Percentiles rank a stretch among this genome's conserved stretches.
These are phyloP conservation scores for Drosophila recens DNA, from an alignment of 2,888 invertebrate genomes.

Conservation along the genomic window DNA sequence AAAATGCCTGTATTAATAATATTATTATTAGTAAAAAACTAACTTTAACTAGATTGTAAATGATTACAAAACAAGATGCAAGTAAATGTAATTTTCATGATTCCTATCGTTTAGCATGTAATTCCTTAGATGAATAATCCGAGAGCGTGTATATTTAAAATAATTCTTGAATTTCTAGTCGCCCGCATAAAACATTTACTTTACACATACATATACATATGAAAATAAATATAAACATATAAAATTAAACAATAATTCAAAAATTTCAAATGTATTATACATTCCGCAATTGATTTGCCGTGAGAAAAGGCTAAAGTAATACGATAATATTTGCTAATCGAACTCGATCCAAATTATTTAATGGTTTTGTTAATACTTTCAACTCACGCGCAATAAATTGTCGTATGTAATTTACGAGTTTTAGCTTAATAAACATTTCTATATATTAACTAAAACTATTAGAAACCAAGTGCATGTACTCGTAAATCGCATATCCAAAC, in stretches of 20 bases:
- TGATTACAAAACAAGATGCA: constrained; percentile 45
- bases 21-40: constrained; percentile 44
- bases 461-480: constrained; percentile 60
- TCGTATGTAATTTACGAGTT: constrained; percentile 42
- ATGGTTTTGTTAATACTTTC: constrained; percentile 23
- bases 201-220: constrained; percentile 50
- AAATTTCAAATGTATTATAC: constrained; percentile 42
- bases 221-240: constrained; percentile 30
- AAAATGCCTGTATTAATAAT: constrained; percentile 70
- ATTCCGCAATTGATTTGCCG: constrained; percentile 48
- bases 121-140: constrained; percentile 61
- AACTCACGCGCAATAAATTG: constrained; percentile 31
- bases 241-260: constrained; percentile 49
- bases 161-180: constrained; percentile 78
- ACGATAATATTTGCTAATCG: constrained; percentile 40
- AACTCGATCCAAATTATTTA: constrained; percentile 27
- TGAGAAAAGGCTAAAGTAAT: constrained; percentile 33
- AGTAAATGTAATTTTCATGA: constrained; percentile 77
- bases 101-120: constrained; percentile 75
- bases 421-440: constrained; percentile 38
- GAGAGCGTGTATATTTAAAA: constrained; percentile 65
- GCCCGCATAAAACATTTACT: constrained; percentile 78
- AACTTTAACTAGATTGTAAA: constrained; percentile 53
- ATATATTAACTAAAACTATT: constrained; percentile 34
- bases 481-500: constrained; percentile 68